These are phyloP conservation scores for Melolontha melolontha DNA, from an alignment of 2,888 invertebrate genomes.

Conservation along the genomic window DNA sequence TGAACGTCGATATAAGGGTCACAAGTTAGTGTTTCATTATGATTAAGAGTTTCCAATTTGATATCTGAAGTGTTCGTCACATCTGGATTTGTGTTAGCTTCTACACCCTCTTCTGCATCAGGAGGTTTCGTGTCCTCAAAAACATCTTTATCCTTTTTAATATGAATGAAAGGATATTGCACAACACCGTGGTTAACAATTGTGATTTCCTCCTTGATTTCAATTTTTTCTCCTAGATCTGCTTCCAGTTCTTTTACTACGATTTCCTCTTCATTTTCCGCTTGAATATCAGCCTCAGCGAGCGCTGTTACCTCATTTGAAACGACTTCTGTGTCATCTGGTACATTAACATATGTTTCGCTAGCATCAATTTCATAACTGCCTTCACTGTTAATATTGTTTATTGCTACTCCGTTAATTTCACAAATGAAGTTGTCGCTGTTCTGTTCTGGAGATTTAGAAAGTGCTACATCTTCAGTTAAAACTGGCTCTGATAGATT, in stretches of 20 bases:
- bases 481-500: background rate
- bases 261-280: background rate
- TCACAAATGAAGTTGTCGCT: slow-evolving; percentile 1
- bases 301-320: background rate
- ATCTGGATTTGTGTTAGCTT: background rate
- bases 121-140: no score
- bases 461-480: background rate
- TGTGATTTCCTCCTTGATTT: no score
- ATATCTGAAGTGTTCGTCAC: background rate
- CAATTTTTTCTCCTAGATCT: no score
- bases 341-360: background rate
- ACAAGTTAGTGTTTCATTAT: slow-evolving; percentile 17
- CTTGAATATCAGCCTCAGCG: background rate
- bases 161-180: no score
- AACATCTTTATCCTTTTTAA: no score
- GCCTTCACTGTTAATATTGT: background rate
- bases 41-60: background rate
- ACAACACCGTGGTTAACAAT: no score
- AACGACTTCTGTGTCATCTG: background rate
- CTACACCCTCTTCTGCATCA: background rate
- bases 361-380: background rate
- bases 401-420: slow-evolving; percentile 3
- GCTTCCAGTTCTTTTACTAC: no score
- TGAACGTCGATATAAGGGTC: slow-evolving; percentile 18
- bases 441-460: background rate